A percentile compares a stretch with the other conserved stretches of the same genome.
Conservation (phyloP, 2,797 vertebrate genomes). For the Spea hammondii region DNA sequence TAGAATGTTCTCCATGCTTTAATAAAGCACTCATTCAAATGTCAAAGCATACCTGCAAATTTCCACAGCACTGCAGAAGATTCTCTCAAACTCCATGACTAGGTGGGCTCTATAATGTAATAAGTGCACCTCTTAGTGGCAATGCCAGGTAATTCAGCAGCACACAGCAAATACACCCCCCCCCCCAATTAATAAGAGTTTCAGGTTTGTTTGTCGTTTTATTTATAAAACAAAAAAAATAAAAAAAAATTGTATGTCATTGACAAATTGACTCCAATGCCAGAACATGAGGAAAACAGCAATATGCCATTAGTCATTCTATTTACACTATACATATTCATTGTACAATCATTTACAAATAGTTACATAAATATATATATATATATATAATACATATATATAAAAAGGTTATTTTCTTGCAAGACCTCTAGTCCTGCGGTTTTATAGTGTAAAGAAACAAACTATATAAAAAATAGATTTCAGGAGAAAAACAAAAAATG, state of each 20-base stretch:
- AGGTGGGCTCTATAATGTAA: not conserved
- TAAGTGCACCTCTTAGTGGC: not conserved
- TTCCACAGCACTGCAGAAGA: too few relatives aligned
- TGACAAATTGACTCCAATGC: slow-evolving; percentile 61
- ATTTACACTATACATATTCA: slow-evolving; percentile 91
- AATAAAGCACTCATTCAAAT: too few relatives aligned
- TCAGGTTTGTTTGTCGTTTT: slow-evolving; percentile 54
- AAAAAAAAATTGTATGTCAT: slow-evolving; percentile 55
- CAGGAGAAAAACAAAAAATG: slow-evolving; percentile 16
- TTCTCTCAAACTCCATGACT: too few relatives aligned
- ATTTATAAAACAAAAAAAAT: slow-evolving; percentile 60
- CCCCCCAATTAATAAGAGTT: too few relatives aligned
- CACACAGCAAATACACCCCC: not conserved
- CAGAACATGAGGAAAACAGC: slow-evolving; percentile 64
- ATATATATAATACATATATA: slow-evolving; percentile 70
- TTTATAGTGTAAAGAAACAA: slow-evolving; percentile 78
- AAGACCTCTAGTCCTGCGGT: slow-evolving; percentile 88
- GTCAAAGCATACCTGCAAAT: too few relatives aligned
- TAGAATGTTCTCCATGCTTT: too few relatives aligned
- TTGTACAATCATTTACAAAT: slow-evolving; percentile 85
- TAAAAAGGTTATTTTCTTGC: slow-evolving; percentile 73
- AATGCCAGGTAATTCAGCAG: not conserved
- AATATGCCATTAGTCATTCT: slow-evolving; percentile 68
- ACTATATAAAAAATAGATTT: slow-evolving; percentile 52
- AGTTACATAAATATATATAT: slow-evolving; percentile 68